These are phyloP conservation scores for Cassiopea andromeda DNA, from an alignment of 30 jellyfish, hydroid and myxozoan species.

Conservation along the genomic window DNA sequence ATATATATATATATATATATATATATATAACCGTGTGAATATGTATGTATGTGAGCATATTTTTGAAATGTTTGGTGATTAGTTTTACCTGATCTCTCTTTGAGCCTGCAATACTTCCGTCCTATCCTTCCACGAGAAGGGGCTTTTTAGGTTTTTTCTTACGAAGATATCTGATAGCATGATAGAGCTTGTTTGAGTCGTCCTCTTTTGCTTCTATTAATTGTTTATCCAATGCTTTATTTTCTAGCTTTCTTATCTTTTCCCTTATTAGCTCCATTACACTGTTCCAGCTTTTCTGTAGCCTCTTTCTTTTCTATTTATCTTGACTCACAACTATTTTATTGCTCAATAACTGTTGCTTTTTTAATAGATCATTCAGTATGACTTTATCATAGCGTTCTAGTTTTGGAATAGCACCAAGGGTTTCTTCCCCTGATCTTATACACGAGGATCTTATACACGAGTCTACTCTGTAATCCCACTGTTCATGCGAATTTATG, in stretches of 20 bases:
- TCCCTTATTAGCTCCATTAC: constrained; percentile 26
- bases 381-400: constrained; percentile 37
- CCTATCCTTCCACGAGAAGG: constrained; percentile 28
- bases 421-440: constrained; percentile 51
- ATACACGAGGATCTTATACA: not conserved
- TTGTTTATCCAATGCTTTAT: constrained; percentile 6
- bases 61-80: constrained; percentile 24
- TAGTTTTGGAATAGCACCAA: constrained; percentile 37
- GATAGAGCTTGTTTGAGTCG: not conserved
- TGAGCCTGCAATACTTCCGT: constrained; percentile 38
- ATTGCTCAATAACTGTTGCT: constrained; percentile 10
- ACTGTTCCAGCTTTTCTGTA: constrained; percentile 26
- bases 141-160: not conserved
- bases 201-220: not conserved
- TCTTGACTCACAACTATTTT: constrained; percentile 19
- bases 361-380: constrained; percentile 14
- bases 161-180: not conserved
- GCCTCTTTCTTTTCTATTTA: constrained; percentile 16
- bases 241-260: constrained; percentile 31
- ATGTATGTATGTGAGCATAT: not conserved
- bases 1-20: too few relatives aligned
- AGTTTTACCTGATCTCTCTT: constrained; percentile 10
- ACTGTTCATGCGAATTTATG: constrained; percentile 24
- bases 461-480: constrained; percentile 7
- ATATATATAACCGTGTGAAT: not conserved